A percentile compares a stretch with the other conserved stretches of the same genome.
phyloP scores from a whole-genome alignment of 2,113 vertebrate genomes.

The Neopipo cinnamomea region DNA sequence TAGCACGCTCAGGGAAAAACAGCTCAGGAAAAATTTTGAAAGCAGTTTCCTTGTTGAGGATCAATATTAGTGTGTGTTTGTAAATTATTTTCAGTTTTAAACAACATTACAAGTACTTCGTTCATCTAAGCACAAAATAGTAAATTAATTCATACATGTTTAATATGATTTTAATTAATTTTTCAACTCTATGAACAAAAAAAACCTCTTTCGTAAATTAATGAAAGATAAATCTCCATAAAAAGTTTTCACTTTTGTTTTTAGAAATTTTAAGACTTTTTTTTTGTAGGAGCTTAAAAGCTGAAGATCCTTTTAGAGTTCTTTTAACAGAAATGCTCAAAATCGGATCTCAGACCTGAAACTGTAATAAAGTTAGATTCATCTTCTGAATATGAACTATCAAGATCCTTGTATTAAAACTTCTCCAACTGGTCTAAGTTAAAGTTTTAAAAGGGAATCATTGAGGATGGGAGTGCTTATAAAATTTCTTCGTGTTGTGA shows the following conservation, averaged over 20 bases:
- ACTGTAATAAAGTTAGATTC: not conserved
- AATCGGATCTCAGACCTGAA: not conserved
- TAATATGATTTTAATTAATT: slow-evolving; percentile 21
- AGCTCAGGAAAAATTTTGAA: not conserved
- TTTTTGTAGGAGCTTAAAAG: not conserved
- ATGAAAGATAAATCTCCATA: not conserved
- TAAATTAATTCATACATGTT: not conserved
- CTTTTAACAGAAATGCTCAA: not conserved
- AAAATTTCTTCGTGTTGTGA: not conserved
- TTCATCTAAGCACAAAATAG: not conserved
- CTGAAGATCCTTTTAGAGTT: not conserved
- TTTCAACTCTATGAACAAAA: not conserved
- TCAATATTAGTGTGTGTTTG: not conserved
- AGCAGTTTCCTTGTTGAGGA: not conserved
- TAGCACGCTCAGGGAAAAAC: not conserved
- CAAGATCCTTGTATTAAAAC: not conserved
- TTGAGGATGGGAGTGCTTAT: not conserved
- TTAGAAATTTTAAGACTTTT: not conserved
- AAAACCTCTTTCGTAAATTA: not conserved
- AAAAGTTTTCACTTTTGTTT: not conserved
- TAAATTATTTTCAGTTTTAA: not conserved
- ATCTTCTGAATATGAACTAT: not conserved
- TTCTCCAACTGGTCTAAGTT: not conserved
- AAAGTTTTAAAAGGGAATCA: not conserved
- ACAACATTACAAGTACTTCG: not conserved